Evolutionary conservation across 2,888 invertebrate genomes (phyloP), one percentile per base, ranked within the genome.

Genomic region (Carpatolechia fugitivella): DNA sequence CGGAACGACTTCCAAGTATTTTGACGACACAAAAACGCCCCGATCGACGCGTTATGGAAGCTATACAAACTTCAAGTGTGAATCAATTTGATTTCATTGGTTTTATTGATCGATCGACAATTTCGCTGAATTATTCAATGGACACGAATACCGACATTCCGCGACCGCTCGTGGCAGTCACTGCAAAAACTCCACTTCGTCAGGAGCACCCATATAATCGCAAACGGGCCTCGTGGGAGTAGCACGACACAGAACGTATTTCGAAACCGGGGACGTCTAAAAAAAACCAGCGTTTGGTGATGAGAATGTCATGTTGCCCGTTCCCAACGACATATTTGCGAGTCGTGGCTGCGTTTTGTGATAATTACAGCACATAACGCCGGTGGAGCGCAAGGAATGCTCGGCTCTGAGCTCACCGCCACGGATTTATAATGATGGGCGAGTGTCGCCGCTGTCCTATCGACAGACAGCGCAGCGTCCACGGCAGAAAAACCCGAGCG

Each of bases 271-370:
- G 74, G 76, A 74, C 70, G 68, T 58, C 74, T 80, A 87, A 89
- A 88, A 59, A 41, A 88, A 79, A 68, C 58, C 63, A 79, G 68
- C 82, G 78, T 82, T 88, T 76, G 85, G 89, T 89, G 90, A 89
- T 89, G 89, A 89, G 89, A 89, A 90, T 87, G 89, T 89, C 89
- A 89, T 90, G 90, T 89, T 85, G 77, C 69, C 80, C 82, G 87
- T 85, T 86, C 81, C 79, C 87, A 76, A 88, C 88, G 90, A 88
- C 88, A 89, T 90, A 89, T 88, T 85, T 89, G 85, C 84, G 86
- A 85, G 85, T 82, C 80, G 82, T 76, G 80, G 78, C 78, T 74
- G 80, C 85, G 86, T 85, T 89, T 87, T 87, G 86, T 80, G 84
- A 87, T 88, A 89, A 90, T 90, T 89, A 86, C 85, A 79, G 85